Evolutionary conservation across 2,888 invertebrate species (phyloP).

Genomic region (Seira musarum): DNA sequence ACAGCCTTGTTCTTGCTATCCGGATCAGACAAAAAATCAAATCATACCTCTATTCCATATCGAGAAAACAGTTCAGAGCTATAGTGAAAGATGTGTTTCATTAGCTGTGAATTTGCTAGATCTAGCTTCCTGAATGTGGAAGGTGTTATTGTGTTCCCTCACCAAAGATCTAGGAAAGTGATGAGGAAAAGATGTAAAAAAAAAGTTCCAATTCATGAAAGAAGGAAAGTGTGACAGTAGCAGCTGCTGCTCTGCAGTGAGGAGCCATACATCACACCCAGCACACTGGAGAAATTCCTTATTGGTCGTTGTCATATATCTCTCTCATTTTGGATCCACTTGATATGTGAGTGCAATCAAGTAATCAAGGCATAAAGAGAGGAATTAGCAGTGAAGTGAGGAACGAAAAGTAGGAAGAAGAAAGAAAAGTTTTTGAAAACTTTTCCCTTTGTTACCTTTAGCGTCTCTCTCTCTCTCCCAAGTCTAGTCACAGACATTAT

Average conservation of each 20-base stretch:
- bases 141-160: background rate
- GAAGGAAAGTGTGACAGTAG: conserved; percentile 19
- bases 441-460: conserved; percentile 50
- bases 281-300: no score
- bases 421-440: conserved; percentile 43
- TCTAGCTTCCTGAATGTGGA: conserved; percentile 54
- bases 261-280: no score
- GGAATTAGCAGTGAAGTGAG: conserved; percentile 30
- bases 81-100: conserved; percentile 45
- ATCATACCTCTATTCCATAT: conserved; percentile 26
- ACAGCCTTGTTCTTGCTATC: no score
- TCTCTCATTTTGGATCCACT: no score
- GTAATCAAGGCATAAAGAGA: conserved; percentile 42
- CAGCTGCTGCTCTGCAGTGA: conserved; percentile 19
- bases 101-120: conserved; percentile 53
- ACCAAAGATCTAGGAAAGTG: conserved; percentile 17
- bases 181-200: background rate
- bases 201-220: no score
- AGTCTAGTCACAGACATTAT: no score
- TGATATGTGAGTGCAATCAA: no score
- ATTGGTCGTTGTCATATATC: no score
- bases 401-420: no score
- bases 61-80: conserved; percentile 41
- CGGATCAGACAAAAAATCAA: no score
- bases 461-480: background rate